Conservation (phyloP, 2,113 vertebrate genomes). For the Cisticola juncidis region DNA sequence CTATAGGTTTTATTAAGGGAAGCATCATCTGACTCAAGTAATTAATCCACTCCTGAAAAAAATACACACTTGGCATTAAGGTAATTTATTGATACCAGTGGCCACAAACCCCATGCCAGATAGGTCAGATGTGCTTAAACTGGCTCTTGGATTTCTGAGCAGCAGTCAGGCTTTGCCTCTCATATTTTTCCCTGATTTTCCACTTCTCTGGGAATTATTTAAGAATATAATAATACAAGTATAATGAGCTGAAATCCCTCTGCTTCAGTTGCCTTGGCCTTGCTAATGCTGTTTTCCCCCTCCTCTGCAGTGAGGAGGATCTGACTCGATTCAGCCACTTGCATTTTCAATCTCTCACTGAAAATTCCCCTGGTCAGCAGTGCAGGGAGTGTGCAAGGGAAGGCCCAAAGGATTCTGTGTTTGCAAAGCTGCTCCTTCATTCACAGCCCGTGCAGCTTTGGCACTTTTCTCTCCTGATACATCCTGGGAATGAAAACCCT, state of each 20-base stretch:
- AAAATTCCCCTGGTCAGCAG: neutral
- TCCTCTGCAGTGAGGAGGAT: neutral
- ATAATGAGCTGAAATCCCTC: neutral
- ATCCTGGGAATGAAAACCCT: neutral
- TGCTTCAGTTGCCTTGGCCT: neutral
- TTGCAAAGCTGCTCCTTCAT: neutral
- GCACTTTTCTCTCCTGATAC: neutral
- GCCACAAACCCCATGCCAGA: neutral
- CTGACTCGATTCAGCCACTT: neutral
- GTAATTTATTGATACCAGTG: neutral
- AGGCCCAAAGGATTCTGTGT: neutral
- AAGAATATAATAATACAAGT: neutral
- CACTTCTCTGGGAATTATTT: neutral
- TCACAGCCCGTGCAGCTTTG: neutral
- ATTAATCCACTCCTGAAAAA: neutral
- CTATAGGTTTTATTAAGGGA: neutral
- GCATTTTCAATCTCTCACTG: neutral
- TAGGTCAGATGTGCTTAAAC: neutral
- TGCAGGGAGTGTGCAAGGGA: neutral
- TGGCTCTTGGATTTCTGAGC: neutral
- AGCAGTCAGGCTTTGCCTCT: neutral
- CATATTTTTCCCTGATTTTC: neutral
- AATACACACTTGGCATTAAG: neutral
- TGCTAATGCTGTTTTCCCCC: neutral
- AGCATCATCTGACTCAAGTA: neutral